A percentile compares a stretch with the other conserved stretches of the same genome.
Evolutionary conservation across 1,140 invertebrate genomes (phyloP).

Genomic region (Caenorhabditis latens): DNA sequence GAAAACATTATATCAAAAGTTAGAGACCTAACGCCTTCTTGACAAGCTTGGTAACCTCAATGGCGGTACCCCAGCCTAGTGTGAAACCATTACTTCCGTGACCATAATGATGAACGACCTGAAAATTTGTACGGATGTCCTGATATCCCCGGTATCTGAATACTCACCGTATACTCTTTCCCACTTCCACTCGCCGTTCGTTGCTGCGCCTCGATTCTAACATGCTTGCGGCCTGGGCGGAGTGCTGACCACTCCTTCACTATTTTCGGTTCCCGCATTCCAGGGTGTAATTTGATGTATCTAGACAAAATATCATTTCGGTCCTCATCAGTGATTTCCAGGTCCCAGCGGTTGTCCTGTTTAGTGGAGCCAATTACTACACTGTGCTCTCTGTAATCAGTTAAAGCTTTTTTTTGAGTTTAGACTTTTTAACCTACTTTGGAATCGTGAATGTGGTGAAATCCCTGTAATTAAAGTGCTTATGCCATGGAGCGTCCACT

Average conservation of each 20-base stretch:
- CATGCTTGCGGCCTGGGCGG: slow-evolving; percentile 46
- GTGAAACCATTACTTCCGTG: slow-evolving; percentile 90
- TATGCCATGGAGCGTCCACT: slow-evolving; percentile 69
- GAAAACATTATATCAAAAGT: neutral
- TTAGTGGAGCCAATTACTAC: slow-evolving; percentile 82
- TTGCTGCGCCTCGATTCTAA: slow-evolving; percentile 54
- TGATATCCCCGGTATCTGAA: neutral
- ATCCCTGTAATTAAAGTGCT: slow-evolving; percentile 75
- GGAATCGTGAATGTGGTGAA: slow-evolving; percentile 75
- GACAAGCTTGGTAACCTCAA: slow-evolving; percentile 79
- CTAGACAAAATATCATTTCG: slow-evolving; percentile 82
- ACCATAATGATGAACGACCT: slow-evolving; percentile 91
- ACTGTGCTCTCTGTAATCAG: slow-evolving; percentile 64
- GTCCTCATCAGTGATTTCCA: slow-evolving; percentile 80
- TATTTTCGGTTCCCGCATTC: slow-evolving; percentile 78
- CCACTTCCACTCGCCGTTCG: neutral
- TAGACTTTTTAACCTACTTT: slow-evolving; percentile 64
- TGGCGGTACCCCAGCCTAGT: slow-evolving; percentile 86
- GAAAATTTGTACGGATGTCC: slow-evolving; percentile 54
- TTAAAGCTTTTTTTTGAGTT: no score
- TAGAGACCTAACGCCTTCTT: neutral
- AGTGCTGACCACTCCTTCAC: slow-evolving; percentile 59
- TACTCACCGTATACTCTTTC: slow-evolving; percentile 49
- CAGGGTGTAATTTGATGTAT: slow-evolving; percentile 82
- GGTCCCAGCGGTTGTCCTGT: slow-evolving; percentile 83